phyloP scores from a whole-genome alignment of 92 coral and sea anemone genomes.

The Porites evermanni region DNA sequence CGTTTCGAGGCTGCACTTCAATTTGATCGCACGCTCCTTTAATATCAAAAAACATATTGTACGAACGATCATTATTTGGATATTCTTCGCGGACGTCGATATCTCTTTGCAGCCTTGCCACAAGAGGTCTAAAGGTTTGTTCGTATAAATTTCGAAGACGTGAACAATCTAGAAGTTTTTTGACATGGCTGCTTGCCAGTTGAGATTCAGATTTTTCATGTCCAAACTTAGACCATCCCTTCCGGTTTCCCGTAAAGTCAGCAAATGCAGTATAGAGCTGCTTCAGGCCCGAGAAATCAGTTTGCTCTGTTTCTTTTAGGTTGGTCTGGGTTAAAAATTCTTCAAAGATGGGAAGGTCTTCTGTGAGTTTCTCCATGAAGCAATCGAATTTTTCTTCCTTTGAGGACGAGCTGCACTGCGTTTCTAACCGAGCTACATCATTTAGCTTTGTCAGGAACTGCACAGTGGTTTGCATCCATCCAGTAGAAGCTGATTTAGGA shows the following conservation, averaged over 20 bases:
- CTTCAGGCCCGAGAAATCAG: background rate
- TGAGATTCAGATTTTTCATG: too few relatives aligned
- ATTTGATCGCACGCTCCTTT: too few relatives aligned
- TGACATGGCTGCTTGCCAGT: too few relatives aligned
- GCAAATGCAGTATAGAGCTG: background rate
- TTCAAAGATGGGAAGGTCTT: conserved; percentile 13
- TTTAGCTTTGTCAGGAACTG: too few relatives aligned
- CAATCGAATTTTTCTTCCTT: conserved; percentile 13
- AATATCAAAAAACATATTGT: too few relatives aligned
- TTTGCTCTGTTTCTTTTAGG: conserved; percentile 15
- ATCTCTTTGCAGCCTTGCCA: background rate
- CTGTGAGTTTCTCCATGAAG: conserved; percentile 15
- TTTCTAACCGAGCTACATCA: too few relatives aligned
- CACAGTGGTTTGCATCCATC: background rate
- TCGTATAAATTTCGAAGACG: background rate
- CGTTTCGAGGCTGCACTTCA: background rate
- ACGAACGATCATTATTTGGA: too few relatives aligned
- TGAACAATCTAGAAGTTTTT: background rate
- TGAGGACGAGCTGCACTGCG: too few relatives aligned
- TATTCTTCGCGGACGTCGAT: too few relatives aligned
- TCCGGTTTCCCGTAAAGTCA: background rate
- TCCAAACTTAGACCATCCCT: too few relatives aligned
- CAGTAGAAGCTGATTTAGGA: conserved; percentile 10
- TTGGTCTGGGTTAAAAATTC: conserved; percentile 10
- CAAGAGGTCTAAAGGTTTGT: background rate